phyloP scores from a whole-genome alignment of 2,113 vertebrate species.

The Amazona guildingii region DNA sequence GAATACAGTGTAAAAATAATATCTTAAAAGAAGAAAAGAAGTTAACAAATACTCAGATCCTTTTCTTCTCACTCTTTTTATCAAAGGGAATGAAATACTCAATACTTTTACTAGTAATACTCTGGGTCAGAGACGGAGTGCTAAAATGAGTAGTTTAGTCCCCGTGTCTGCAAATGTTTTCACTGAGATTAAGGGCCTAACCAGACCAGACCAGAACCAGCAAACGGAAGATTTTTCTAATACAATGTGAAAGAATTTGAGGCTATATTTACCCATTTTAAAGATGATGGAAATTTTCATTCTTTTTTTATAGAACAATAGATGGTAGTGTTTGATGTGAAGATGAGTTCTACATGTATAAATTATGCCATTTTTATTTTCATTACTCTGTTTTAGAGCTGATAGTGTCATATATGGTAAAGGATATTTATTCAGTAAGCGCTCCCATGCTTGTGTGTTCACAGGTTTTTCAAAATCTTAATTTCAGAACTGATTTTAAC shows the following conservation, averaged over 20 bases:
- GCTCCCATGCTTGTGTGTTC: not conserved
- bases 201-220: not conserved
- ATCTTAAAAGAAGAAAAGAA: not conserved
- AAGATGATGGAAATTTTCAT: not conserved
- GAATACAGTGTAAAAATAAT: not conserved
- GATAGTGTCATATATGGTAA: not conserved
- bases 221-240: not conserved
- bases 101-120: not conserved
- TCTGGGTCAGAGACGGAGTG: not conserved
- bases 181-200: not conserved
- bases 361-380: not conserved
- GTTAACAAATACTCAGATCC: not conserved
- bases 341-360: not conserved
- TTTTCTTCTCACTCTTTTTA: not conserved
- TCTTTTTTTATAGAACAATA: not conserved
- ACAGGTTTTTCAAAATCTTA: not conserved
- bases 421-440: not conserved
- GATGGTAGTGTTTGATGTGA: not conserved
- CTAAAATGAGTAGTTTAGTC: not conserved
- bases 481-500: constrained; percentile 1
- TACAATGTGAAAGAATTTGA: not conserved
- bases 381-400: not conserved
- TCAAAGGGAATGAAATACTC: not conserved
- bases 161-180: not conserved
- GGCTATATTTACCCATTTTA: not conserved